A percentile compares a stretch with the other conserved stretches of the same genome.
These are phyloP conservation scores for Cerceris ruficornis DNA, from an alignment of 2,888 invertebrate species.

Conservation along the genomic window DNA sequence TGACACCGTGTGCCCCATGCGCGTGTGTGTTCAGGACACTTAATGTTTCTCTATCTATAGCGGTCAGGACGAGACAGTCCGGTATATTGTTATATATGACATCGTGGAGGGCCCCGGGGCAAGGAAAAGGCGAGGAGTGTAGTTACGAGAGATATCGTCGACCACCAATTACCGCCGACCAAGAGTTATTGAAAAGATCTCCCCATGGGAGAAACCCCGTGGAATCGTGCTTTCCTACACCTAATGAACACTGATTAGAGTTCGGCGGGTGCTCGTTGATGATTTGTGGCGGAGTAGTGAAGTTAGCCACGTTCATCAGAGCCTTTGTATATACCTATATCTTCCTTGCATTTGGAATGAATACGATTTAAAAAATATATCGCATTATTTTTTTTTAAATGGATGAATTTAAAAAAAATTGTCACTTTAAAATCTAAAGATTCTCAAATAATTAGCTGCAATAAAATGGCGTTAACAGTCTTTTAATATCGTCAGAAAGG, in stretches of 20 bases:
- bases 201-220: conserved; percentile 74
- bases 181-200: conserved; percentile 81
- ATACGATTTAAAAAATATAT: too few relatives aligned
- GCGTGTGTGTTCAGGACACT: conserved; percentile 72
- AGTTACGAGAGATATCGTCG: conserved; percentile 75
- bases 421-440: too few relatives aligned
- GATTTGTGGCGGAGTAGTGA: conserved; percentile 69
- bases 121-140: conserved; percentile 61
- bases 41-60: conserved; percentile 81
- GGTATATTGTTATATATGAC: conserved; percentile 81
- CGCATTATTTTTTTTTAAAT: too few relatives aligned
- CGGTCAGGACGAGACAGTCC: conserved; percentile 72
- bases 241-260: conserved; percentile 81
- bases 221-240: conserved; percentile 71
- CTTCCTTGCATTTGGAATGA: neutral
- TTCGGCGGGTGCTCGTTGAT: conserved; percentile 72
- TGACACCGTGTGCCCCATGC: conserved; percentile 28
- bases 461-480: neutral
- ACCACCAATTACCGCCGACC: conserved; percentile 73
- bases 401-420: too few relatives aligned
- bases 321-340: neutral
- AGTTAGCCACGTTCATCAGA: conserved; percentile 3
- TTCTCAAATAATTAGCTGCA: neutral
- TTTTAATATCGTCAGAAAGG: neutral
- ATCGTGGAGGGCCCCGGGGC: conserved; percentile 72